A percentile compares a stretch with the other conserved stretches of the same genome.
These are phyloP conservation scores for Cichladusa arquata DNA, from an alignment of 2,113 vertebrate genomes.

Conservation along the genomic window DNA sequence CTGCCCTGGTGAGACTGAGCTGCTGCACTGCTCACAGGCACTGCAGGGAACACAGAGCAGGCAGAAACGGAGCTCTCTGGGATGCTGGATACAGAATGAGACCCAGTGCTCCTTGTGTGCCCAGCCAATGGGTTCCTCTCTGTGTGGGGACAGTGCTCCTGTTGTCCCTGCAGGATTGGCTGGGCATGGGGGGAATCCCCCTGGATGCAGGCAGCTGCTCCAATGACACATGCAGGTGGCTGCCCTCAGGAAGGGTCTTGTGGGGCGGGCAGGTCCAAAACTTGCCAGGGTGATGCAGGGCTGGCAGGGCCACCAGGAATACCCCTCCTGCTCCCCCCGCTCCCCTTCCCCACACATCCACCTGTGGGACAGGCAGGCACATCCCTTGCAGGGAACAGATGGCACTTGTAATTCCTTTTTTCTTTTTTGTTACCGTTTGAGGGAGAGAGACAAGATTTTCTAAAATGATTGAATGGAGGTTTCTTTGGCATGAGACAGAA, in stretches of 20 bases:
- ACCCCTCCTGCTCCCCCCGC: neutral
- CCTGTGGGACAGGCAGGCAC: conserved; percentile 12
- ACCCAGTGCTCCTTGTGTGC: neutral
- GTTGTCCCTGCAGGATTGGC: neutral
- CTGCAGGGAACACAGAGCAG: rapidly evolving
- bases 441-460: conserved; percentile 55
- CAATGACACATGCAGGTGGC: neutral
- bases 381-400: conserved; percentile 2
- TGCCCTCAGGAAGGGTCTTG: neutral
- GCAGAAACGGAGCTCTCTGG: neutral
- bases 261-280: neutral
- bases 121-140: neutral
- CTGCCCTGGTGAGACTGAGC: neutral
- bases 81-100: neutral
- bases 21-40: neutral
- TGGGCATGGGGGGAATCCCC: neutral
- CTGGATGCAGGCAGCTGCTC: neutral
- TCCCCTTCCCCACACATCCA: neutral
- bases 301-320: neutral
- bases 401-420: conserved; percentile 40
- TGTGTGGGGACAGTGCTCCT: neutral
- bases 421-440: conserved; percentile 57
- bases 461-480: conserved; percentile 63
- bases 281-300: too few relatives aligned
- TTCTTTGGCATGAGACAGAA: conserved; percentile 71